Evolutionary conservation across 2,113 vertebrate species (phyloP).

Genomic region (Corynorhinus townsendii): DNA sequence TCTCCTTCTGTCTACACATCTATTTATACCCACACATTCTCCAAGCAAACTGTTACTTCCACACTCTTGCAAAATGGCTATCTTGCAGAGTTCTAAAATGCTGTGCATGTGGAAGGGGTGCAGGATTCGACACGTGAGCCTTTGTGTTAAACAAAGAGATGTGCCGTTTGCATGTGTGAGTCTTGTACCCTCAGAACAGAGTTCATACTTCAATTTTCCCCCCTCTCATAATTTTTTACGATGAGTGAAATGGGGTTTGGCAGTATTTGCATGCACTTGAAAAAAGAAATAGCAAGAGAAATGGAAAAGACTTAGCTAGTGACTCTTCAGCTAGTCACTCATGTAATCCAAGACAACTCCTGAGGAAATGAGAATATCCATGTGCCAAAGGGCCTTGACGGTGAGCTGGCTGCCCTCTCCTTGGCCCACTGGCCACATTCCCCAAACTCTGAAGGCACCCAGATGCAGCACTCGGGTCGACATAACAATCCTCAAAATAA

Average conservation of each 20-base stretch:
- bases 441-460: not conserved
- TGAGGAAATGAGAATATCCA: not conserved
- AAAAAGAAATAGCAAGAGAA: constrained; percentile 54
- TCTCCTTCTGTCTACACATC: constrained; percentile 76
- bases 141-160: constrained; percentile 85
- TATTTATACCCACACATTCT: constrained; percentile 75
- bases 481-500: not conserved
- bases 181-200: constrained; percentile 39
- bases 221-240: not conserved
- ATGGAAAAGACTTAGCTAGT: constrained; percentile 77
- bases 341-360: constrained; percentile 20
- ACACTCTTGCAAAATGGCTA: constrained; percentile 81
- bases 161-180: constrained; percentile 74
- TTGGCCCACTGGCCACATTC: not conserved
- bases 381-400: not conserved
- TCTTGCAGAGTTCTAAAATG: constrained; percentile 71
- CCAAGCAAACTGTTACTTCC: constrained; percentile 74
- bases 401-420: not conserved
- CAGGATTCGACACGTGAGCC: constrained; percentile 78
- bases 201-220: not conserved
- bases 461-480: not conserved
- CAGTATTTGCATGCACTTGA: constrained; percentile 39
- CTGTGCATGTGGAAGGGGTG: constrained; percentile 73
- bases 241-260: not conserved
- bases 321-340: constrained; percentile 70